phyloP scores from a whole-genome alignment of 2,888 invertebrate genomes.

The Ormyrus thymus region DNA sequence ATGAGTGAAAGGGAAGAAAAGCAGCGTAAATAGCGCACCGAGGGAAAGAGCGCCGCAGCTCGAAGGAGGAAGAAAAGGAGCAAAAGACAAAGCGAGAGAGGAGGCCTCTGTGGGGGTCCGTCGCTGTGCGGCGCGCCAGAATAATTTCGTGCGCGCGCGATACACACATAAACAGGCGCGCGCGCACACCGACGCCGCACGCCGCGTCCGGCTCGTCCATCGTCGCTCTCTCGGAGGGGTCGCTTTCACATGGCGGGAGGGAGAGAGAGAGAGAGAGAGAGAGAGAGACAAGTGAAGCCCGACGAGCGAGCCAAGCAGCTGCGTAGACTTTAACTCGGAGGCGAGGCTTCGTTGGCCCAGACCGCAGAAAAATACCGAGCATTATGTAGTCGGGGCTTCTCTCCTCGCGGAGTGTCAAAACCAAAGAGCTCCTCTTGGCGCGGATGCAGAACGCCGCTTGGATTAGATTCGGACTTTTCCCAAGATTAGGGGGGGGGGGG shows the following conservation, averaged over 20 bases:
- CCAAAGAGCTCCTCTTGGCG: too few species aligned
- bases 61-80: background rate
- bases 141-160: conserved; percentile 48
- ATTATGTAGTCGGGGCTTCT: background rate
- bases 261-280: conserved; percentile 17
- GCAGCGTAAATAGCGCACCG: conserved; percentile 16
- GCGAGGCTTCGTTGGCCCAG: background rate
- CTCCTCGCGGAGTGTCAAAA: background rate
- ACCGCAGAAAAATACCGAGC: conserved; percentile 6
- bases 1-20: conserved; percentile 8
- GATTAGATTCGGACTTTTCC: too few species aligned
- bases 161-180: conserved; percentile 44
- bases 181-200: background rate
- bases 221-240: conserved; percentile 18
- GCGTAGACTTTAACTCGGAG: background rate
- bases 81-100: background rate
- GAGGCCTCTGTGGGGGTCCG: conserved; percentile 36
- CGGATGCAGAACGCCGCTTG: too few species aligned
- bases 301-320: conserved; percentile 27
- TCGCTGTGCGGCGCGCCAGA: conserved; percentile 33
- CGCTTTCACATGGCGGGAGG: conserved; percentile 26
- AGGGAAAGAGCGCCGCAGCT: background rate
- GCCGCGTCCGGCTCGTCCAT: background rate
- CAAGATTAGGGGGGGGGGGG: too few species aligned
- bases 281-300: conserved; percentile 17